Conservation (phyloP, 2,888 invertebrate genomes). For the Yponomeuta plumbellus region DNA sequence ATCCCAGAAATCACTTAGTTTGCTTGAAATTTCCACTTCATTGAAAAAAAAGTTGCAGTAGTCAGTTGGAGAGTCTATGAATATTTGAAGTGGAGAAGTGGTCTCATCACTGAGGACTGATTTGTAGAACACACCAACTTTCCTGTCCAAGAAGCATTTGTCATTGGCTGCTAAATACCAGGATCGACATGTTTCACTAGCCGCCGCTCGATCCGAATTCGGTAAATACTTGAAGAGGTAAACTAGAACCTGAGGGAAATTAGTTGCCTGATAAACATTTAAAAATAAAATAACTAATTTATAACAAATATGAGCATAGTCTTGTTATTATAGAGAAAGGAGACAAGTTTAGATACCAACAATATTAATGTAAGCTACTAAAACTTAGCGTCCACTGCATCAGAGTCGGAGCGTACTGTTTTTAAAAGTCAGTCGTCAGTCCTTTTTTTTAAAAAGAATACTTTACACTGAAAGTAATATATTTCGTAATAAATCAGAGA, state of each 20-base stretch:
- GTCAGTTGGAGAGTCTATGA: constrained; percentile 57
- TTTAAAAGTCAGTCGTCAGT: too few relatives aligned
- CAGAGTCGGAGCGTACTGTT: too few relatives aligned
- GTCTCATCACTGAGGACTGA: constrained; percentile 56
- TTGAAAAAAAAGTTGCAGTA: constrained; percentile 71
- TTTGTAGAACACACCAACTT: constrained; percentile 68
- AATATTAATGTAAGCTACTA: background rate
- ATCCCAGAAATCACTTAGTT: constrained; percentile 73
- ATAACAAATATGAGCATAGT: background rate
- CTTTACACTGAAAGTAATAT: too few relatives aligned
- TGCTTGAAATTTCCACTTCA: constrained; percentile 73
- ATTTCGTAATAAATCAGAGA: too few relatives aligned
- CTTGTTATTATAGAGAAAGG: background rate
- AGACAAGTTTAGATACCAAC: background rate
- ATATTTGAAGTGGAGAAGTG: constrained; percentile 50
- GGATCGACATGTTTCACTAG: constrained; percentile 78
- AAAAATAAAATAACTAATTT: constrained; percentile 10
- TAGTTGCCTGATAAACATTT: too few relatives aligned
- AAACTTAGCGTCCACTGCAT: too few relatives aligned
- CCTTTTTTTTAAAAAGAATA: too few relatives aligned
- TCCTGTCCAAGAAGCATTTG: constrained; percentile 72
- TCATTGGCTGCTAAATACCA: constrained; percentile 83
- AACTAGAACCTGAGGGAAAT: constrained; percentile 75
- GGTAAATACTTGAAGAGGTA: constrained; percentile 79
- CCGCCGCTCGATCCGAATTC: constrained; percentile 79